These are phyloP conservation scores for Odontesthes bonariensis DNA, from an alignment of 2,113 vertebrate genomes.

Conservation along the genomic window DNA sequence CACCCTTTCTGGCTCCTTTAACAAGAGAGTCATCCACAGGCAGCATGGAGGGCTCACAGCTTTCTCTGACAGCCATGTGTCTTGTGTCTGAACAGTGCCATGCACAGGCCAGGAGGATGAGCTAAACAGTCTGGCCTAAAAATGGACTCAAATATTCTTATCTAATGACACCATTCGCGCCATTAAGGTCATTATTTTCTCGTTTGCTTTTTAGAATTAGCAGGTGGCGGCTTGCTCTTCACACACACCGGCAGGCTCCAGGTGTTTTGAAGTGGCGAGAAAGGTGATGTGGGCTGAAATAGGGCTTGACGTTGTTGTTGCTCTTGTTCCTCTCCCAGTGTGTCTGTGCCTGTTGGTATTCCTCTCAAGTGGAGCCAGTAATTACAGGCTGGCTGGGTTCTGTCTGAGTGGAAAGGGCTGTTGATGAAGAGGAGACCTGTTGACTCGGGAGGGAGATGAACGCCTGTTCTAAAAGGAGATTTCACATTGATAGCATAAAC, in stretches of 20 bases:
- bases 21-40: slow-evolving; percentile 48
- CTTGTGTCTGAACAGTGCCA: slow-evolving; percentile 24
- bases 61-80: slow-evolving; percentile 54
- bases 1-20: slow-evolving; percentile 48
- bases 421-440: slow-evolving; percentile 64
- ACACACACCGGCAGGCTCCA: slow-evolving; percentile 18
- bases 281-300: slow-evolving; percentile 39
- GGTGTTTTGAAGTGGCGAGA: slow-evolving; percentile 39
- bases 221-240: slow-evolving; percentile 25
- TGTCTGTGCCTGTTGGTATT: slow-evolving; percentile 59
- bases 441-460: slow-evolving; percentile 30
- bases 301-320: slow-evolving; percentile 14
- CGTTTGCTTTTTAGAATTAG: neutral
- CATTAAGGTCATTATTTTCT: slow-evolving; percentile 22
- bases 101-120: slow-evolving; percentile 11
- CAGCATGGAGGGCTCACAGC: slow-evolving; percentile 47
- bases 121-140: slow-evolving; percentile 43
- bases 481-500: neutral
- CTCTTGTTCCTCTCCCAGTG: slow-evolving; percentile 30
- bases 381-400: slow-evolving; percentile 64
- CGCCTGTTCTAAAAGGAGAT: slow-evolving; percentile 8
- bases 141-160: slow-evolving; percentile 25
- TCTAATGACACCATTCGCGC: slow-evolving; percentile 8
- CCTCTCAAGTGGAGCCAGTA: slow-evolving; percentile 64
- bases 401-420: slow-evolving; percentile 53